These are phyloP conservation scores for Eurystomus glaucurus DNA, from an alignment of 2,797 vertebrate species.

Conservation along the genomic window DNA sequence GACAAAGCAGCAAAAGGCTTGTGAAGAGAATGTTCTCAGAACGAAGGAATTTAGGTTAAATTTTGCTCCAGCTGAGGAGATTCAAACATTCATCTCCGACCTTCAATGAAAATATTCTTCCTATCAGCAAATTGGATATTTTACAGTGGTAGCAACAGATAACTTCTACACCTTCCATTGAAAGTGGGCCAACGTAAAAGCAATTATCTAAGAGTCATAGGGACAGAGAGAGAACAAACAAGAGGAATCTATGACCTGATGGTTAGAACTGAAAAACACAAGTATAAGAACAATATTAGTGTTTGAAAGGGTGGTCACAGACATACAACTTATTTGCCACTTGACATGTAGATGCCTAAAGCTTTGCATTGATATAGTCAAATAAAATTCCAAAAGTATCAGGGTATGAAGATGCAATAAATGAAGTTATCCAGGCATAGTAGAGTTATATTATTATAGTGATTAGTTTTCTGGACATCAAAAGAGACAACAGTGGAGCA, in stretches of 20 bases:
- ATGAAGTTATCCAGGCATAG: conserved; percentile 42
- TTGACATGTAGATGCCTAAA: not conserved
- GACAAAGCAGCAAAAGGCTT: conserved; percentile 31
- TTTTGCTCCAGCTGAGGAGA: conserved; percentile 56
- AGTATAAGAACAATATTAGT: not conserved
- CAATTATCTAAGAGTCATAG: conserved; percentile 60
- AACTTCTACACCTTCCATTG: not conserved
- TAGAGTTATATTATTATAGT: conserved; percentile 26
- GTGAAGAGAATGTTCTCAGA: conserved; percentile 43
- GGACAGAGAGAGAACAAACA: conserved; percentile 36
- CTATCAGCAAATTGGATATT: conserved; percentile 38
- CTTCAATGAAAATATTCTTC: conserved; percentile 37
- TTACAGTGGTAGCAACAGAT: conserved; percentile 34
- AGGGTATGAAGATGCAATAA: not conserved
- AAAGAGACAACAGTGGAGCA: conserved; percentile 40
- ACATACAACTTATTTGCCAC: not conserved
- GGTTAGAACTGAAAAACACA: not conserved
- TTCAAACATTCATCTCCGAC: conserved; percentile 45
- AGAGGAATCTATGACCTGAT: not conserved
- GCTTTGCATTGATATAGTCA: not conserved
- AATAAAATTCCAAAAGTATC: not conserved
- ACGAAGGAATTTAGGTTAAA: conserved; percentile 59
- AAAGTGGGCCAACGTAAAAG: conserved; percentile 58
- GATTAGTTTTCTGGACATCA: conserved; percentile 69
- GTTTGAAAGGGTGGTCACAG: not conserved